Base-by-base conservation (phyloP, 1,140 invertebrate genomes). In the Portunus trituberculatus region DNA sequence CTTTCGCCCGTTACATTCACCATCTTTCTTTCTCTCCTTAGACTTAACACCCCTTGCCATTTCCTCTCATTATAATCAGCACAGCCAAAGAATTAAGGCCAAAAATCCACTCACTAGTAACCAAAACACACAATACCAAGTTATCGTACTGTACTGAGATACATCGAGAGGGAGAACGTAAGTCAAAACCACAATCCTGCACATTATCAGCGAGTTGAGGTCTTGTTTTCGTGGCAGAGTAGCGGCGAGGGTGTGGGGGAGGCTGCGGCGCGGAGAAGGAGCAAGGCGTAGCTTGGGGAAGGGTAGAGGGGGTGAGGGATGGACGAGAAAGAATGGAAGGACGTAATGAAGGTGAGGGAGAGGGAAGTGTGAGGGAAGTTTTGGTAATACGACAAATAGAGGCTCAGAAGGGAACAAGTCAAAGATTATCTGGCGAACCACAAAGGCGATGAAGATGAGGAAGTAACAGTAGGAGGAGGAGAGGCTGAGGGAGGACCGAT, bases 301-400 rank as follows among this genome's bases (percentile, higher is more conserved):
- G 25, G 52, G 32, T 16, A 10, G 59, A 76, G 91, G 32, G 48
- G 16, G 91, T 10, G 52, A 67, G 59, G 32, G 59, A 48, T 29
- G 20, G 91, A 28, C 48, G 67, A 29, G 32, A 28, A 59, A 29
- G 32, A 39, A 92, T 52, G 31, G 91, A 48, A 67, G 12, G 52
- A 67, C 20, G 31, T 20, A 29, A 7, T 25, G 32, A 76, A 39
- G 16, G 31, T 31, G 67, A 67, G 52, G 16, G n/a, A 6, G 31
- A 89, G 87, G 31, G 28, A 28, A 25, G 83, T 86, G 86, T 88
- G 86, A 88, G 86, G 86, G 31, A 29, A 89, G 83, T 20, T 76
- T 76, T n/a, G 67, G n/a, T 76, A 76, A 76, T n/a, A 25, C 67
- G 67, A n/a, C 67, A 76, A 25, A 76, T 76, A n/a, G 67, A 7